phyloP scores from a whole-genome alignment of 2,888 invertebrate species.

The Carterocephalus palaemon region DNA sequence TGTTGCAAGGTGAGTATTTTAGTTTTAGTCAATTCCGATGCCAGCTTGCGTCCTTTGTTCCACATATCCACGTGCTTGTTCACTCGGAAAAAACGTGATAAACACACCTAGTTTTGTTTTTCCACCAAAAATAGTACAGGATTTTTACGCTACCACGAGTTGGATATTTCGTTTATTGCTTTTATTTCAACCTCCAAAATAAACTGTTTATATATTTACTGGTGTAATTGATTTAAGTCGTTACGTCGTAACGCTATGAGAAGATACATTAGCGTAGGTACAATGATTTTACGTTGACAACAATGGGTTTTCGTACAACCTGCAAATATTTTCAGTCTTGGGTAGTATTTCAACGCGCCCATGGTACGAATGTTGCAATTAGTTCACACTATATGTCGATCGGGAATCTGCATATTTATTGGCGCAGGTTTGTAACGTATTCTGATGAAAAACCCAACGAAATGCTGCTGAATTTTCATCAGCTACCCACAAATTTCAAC shows the following conservation, averaged over 20 bases:
- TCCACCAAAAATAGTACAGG: conserved; percentile 34
- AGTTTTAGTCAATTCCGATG: conserved; percentile 26
- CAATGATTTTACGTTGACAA: too few species aligned
- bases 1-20: conserved; percentile 39
- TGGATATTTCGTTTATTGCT: too few species aligned
- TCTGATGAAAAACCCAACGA: conserved; percentile 13
- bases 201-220: too few species aligned
- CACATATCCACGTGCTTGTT: conserved; percentile 42
- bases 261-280: too few species aligned
- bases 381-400: conserved; percentile 46
- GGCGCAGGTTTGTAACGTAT: conserved; percentile 32
- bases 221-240: too few species aligned
- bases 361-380: conserved; percentile 48
- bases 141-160: conserved; percentile 23
- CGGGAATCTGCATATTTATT: conserved; percentile 53
- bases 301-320: too few species aligned
- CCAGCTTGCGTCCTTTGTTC: conserved; percentile 44
- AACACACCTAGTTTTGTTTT: conserved; percentile 39
- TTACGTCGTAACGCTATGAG: too few species aligned
- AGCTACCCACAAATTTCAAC: conserved; percentile 22
- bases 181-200: too few species aligned
- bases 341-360: conserved; percentile 41
- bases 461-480: conserved; percentile 20
- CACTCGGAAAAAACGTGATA: conserved; percentile 49
- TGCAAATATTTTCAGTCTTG: conserved; percentile 7